Base-by-base conservation (phyloP, 2,888 invertebrate genomes). In the Trachelus tabidus region DNA sequence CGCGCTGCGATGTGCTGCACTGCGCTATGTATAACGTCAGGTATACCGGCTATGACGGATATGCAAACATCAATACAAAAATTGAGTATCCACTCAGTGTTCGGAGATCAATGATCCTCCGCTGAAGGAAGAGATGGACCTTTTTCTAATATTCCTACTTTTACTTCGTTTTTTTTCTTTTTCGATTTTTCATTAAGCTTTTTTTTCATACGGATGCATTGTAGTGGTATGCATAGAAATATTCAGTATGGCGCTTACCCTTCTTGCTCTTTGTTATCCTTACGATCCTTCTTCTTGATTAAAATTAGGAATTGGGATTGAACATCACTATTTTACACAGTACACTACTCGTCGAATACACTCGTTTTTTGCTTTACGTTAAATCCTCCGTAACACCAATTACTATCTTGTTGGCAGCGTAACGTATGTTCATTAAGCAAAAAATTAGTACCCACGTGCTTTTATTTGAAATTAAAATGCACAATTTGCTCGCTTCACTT, bases 401-500 rank as follows among this genome's bases (percentile, higher is more conserved):
- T 23, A 56, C 23, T 56, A 23, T 56, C 56, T 56, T 23, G 56
- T 9, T 56, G 23, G 9, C 23, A 56, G 9, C 23, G 23, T 23
- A 56, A 56, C 9, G 9, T 23, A 56, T 23, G 23, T 9, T 56
- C 56, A 23, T 56, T 56, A 9, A 56, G 23, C 6, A 23, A 56
- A 9, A 9, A 56, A 23, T 23, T 56, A 56, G 6, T 56, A 56
- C 2, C 9, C 56, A 56, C 23, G 23, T 56, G 15, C 23, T 56
- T 56, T 4, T 1, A 56, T 15, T 56, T 56, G 56, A 56, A 56
- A 56, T 56, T 56, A 56, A 56, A 56, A 9, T 56, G 23, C 23
- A 78, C 75, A 81, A 85, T 80, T 81, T 85, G 80, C 73, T 76
- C 82, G 77, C 80, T 82, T 79, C 83, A 80, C 83, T 83, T 78